phyloP scores from a whole-genome alignment of 2,113 vertebrate genomes.

The Stictonetta naevosa region DNA sequence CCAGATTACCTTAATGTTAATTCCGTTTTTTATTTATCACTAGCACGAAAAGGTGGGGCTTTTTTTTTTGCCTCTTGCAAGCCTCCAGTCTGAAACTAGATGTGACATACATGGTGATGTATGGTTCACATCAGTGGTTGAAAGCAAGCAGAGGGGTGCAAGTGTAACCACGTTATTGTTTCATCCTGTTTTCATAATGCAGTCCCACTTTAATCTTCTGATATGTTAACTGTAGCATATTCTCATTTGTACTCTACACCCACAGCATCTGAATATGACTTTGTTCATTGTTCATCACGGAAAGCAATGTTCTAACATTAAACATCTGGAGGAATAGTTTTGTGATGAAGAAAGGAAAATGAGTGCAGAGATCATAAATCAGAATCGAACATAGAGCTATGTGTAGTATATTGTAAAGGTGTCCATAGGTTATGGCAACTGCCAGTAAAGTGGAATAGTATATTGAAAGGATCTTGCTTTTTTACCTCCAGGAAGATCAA shows the following conservation, averaged over 20 bases:
- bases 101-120: not conserved
- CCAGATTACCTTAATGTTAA: not conserved
- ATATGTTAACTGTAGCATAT: not conserved
- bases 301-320: not conserved
- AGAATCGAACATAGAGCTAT: not conserved
- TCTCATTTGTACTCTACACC: not conserved
- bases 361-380: not conserved
- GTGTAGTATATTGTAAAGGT: not conserved
- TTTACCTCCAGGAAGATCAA: too few relatives aligned
- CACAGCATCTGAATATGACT: not conserved
- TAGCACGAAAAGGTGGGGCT: not conserved
- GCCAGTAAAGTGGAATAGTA: not conserved
- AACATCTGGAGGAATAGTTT: constrained; percentile 8
- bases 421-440: not conserved
- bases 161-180: not conserved
- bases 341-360: not conserved
- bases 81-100: not conserved
- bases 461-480: not conserved
- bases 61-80: not conserved
- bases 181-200: not conserved
- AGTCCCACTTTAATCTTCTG: not conserved
- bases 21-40: not conserved
- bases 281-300: not conserved
- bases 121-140: not conserved
- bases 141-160: not conserved